Evolutionary conservation across 2,113 vertebrate species (phyloP).

Genomic region (Chaetodon auriga): DNA sequence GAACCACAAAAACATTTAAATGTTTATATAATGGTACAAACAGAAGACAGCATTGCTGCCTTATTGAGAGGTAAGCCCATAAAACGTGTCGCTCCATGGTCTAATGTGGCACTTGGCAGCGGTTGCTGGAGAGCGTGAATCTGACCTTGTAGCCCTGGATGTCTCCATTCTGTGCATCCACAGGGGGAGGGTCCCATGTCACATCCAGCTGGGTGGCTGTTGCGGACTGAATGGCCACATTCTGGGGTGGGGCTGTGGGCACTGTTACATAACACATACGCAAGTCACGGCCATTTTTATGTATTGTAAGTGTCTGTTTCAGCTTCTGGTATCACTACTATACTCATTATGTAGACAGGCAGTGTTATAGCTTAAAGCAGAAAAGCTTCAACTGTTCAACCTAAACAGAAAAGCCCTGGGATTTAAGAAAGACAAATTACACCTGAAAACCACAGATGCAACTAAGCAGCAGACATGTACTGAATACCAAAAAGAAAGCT

Average conservation of each 20-base stretch:
- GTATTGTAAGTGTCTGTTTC: neutral
- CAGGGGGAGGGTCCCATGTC: constrained; percentile 92
- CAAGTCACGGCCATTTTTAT: neutral
- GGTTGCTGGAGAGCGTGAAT: neutral
- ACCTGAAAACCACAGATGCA: neutral
- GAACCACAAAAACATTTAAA: constrained; percentile 25
- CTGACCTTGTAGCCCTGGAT: constrained; percentile 97
- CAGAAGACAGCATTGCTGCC: neutral
- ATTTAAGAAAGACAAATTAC: neutral
- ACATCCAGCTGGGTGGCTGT: constrained; percentile 96
- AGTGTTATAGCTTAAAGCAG: neutral
- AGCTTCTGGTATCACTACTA: neutral
- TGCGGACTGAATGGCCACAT: constrained; percentile 88
- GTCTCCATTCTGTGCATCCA: constrained; percentile 94
- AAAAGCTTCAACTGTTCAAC: neutral
- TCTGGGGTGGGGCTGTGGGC: constrained; percentile 91
- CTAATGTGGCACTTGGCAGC: neutral
- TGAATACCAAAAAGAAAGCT: neutral
- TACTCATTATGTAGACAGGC: neutral
- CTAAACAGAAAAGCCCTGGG: neutral
- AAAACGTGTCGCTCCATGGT: neutral
- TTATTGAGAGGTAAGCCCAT: neutral
- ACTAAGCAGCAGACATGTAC: neutral
- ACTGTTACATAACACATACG: constrained; percentile 79
- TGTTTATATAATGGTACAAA: constrained; percentile 28